phyloP scores from a whole-genome alignment of 2,888 invertebrate genomes.

The Melanargia galathea region DNA sequence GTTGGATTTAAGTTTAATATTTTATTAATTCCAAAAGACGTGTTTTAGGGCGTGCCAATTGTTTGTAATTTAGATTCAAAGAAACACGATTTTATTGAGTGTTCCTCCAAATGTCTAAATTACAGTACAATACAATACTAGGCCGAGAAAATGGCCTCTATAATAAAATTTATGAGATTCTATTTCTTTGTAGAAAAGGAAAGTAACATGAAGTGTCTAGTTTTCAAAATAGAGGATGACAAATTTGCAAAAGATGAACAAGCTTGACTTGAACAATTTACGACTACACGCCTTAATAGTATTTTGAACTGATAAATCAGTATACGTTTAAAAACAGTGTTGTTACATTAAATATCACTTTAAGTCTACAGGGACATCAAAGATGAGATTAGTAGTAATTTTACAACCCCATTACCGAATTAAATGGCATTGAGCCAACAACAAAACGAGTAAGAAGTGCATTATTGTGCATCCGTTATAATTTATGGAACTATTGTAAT shows the following conservation, averaged over 20 bases:
- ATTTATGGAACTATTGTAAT: slow-evolving; percentile 11
- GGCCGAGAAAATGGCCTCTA: neutral
- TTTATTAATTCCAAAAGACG: slow-evolving; percentile 3
- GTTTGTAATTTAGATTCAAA: neutral
- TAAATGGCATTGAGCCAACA: slow-evolving; percentile 28
- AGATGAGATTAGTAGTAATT: slow-evolving; percentile 8
- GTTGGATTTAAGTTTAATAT: neutral
- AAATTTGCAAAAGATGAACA: neutral
- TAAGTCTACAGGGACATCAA: neutral
- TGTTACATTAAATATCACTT: neutral
- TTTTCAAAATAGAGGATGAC: neutral
- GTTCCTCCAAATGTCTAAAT: neutral
- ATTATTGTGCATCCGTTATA: slow-evolving; percentile 6
- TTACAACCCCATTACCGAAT: slow-evolving; percentile 12
- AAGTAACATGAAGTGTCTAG: neutral
- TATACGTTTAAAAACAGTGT: neutral
- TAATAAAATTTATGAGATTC: too few relatives aligned
- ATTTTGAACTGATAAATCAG: slow-evolving; percentile 6
- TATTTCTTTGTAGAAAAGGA: too few relatives aligned
- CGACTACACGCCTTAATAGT: neutral
- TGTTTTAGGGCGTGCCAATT: neutral
- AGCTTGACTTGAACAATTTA: slow-evolving; percentile 5
- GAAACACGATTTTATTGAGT: neutral
- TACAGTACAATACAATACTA: neutral
- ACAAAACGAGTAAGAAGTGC: neutral